Conservation (phyloP, 2,888 invertebrate genomes). For the Mylabris sibirica region DNA sequence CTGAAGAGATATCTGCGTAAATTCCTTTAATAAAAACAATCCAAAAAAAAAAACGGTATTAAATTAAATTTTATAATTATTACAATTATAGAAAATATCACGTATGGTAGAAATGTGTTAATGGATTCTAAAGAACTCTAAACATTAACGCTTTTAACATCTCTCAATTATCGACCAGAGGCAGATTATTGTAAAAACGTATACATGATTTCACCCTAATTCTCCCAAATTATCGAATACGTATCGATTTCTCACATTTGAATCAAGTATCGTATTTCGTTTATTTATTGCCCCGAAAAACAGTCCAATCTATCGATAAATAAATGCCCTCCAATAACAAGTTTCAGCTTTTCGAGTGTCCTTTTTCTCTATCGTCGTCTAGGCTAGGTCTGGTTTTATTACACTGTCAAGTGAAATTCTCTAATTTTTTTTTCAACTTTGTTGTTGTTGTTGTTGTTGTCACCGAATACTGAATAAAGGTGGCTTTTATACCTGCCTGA, state of each 20-base stretch:
- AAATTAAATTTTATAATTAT: background rate
- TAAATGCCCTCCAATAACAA: background rate
- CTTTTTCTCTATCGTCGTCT: background rate
- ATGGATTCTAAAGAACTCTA: conserved; percentile 12
- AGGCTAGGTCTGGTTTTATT: conserved; percentile 12
- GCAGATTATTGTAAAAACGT: background rate
- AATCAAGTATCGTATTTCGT: background rate
- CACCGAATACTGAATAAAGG: background rate
- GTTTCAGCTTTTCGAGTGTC: conserved; percentile 9
- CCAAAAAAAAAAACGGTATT: background rate
- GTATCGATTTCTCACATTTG: background rate
- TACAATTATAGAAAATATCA: background rate
- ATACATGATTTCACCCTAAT: background rate
- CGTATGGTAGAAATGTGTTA: conserved; percentile 7
- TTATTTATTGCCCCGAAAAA: background rate
- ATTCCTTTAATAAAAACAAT: background rate
- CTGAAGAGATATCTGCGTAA: background rate
- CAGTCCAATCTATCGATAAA: background rate
- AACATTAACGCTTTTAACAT: conserved; percentile 15
- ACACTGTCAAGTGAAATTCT: conserved; percentile 13
- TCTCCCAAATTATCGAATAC: background rate
- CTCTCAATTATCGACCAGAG: background rate
- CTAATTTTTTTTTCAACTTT: background rate
- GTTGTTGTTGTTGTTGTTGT: background rate
- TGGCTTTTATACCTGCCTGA: conserved; percentile 4